Evolutionary conservation across 2,113 vertebrate species (phyloP).

Genomic region (Charina bottae): DNA sequence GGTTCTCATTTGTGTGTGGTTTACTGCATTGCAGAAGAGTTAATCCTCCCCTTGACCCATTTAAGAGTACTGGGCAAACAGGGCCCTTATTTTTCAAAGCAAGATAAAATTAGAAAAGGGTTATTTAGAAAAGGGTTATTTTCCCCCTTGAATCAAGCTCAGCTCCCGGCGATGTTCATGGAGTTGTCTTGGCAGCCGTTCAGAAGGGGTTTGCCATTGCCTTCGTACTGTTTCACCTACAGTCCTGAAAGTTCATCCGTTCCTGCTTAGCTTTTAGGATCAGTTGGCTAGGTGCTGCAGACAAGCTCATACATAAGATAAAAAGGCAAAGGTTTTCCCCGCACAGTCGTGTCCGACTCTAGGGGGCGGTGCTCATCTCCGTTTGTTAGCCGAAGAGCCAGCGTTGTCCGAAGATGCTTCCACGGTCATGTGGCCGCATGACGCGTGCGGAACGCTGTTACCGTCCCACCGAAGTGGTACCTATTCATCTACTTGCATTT

Average conservation of each 20-base stretch:
- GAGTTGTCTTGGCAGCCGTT: background rate
- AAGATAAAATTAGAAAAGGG: background rate
- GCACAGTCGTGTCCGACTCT: no score
- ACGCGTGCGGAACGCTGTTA: no score
- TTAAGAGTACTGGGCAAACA: background rate
- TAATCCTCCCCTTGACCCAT: background rate
- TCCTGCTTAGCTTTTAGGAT: no score
- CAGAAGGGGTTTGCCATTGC: background rate
- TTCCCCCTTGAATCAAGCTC: background rate
- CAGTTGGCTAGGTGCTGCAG: background rate
- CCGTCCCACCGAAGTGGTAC: no score
- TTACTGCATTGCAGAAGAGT: background rate
- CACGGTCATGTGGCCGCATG: no score
- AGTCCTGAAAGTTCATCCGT: background rate
- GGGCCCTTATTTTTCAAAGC: background rate
- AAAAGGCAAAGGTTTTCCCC: no score
- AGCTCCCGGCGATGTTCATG: background rate
- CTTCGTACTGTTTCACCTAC: background rate
- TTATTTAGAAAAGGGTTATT: no score
- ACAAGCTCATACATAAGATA: no score
- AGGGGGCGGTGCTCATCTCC: no score
- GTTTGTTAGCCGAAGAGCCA: no score
- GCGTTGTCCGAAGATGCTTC: no score
- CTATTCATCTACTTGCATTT: no score
- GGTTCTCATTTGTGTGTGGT: background rate